Percentiles rank a stretch among this genome's conserved stretches.
Conservation (phyloP, 2,888 invertebrate species). For the Venusia cambrica region DNA sequence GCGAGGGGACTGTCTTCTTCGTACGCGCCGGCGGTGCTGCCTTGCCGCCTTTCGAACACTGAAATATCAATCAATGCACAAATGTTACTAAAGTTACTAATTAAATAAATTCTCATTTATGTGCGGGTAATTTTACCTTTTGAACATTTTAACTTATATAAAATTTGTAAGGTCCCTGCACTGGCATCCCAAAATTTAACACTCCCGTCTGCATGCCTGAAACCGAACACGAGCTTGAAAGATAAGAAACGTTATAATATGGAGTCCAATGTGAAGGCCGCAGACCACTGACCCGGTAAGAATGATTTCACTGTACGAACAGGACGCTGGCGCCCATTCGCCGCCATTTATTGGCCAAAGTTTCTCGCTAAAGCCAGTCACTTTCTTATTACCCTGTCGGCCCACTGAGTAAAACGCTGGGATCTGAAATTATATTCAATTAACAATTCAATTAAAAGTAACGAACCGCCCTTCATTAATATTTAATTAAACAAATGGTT, state of each 20-base stretch:
- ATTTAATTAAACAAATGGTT: no score
- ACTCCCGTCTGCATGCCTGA: constrained; percentile 98
- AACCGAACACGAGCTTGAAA: constrained; percentile 24
- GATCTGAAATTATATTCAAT: constrained; percentile 51
- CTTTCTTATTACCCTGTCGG: constrained; percentile 86
- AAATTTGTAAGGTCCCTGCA: constrained; percentile 95
- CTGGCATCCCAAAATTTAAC: constrained; percentile 99
- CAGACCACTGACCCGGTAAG: constrained; percentile 97
- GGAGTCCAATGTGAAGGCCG: no score
- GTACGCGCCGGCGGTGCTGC: constrained; percentile 52
- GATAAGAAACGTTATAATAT: no score
- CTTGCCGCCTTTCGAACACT: constrained; percentile 64
- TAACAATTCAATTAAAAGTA: neutral
- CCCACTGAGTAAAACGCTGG: constrained; percentile 99
- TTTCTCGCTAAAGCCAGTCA: constrained; percentile 92
- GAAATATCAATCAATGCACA: no score
- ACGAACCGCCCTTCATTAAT: no score
- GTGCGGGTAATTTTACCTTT: no score
- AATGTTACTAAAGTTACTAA: no score
- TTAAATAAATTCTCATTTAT: no score
- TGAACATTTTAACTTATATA: constrained; percentile 98
- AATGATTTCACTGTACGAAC: constrained; percentile 98
- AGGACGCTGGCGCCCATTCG: constrained; percentile 96
- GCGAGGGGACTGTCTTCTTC: constrained; percentile 93
- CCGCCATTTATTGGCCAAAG: constrained; percentile 99